These are phyloP conservation scores for Axea sp. DNA, from an alignment of 2,888 invertebrate species.

Conservation along the genomic window DNA sequence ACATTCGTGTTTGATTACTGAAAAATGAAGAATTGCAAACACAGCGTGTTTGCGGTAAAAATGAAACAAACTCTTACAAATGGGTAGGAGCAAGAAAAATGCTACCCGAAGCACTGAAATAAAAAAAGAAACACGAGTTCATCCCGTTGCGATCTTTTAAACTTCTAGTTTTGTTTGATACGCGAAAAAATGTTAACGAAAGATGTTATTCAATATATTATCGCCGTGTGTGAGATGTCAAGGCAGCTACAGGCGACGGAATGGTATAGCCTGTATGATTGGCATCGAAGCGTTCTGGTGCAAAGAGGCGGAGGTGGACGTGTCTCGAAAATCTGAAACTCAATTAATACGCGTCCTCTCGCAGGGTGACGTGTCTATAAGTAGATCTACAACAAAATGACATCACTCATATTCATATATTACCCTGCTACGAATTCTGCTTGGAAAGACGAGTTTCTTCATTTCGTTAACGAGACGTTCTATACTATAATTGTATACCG, in stretches of 20 bases:
- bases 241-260: slow-evolving; percentile 20
- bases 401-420: slow-evolving; percentile 77
- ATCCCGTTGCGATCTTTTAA: slow-evolving; percentile 42
- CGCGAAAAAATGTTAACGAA: slow-evolving; percentile 51
- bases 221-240: slow-evolving; percentile 57
- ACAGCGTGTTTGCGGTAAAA: slow-evolving; percentile 15
- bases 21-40: slow-evolving; percentile 8
- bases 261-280: slow-evolving; percentile 44
- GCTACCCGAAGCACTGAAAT: too few species aligned
- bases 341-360: slow-evolving; percentile 77
- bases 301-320: slow-evolving; percentile 52
- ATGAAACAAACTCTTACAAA: slow-evolving; percentile 13
- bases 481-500: slow-evolving; percentile 68
- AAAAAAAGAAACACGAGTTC: slow-evolving; percentile 13
- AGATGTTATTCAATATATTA: slow-evolving; percentile 59
- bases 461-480: slow-evolving; percentile 72
- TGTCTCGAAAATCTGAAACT: slow-evolving; percentile 72
- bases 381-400: slow-evolving; percentile 73
- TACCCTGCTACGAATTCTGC: slow-evolving; percentile 63
- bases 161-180: slow-evolving; percentile 1
- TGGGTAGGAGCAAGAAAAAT: neutral
- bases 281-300: slow-evolving; percentile 47
- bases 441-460: slow-evolving; percentile 63
- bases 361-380: slow-evolving; percentile 77
- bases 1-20: slow-evolving; percentile 24